Conservation (phyloP, 2,113 vertebrate species). For the Seriola aureovittata region DNA sequence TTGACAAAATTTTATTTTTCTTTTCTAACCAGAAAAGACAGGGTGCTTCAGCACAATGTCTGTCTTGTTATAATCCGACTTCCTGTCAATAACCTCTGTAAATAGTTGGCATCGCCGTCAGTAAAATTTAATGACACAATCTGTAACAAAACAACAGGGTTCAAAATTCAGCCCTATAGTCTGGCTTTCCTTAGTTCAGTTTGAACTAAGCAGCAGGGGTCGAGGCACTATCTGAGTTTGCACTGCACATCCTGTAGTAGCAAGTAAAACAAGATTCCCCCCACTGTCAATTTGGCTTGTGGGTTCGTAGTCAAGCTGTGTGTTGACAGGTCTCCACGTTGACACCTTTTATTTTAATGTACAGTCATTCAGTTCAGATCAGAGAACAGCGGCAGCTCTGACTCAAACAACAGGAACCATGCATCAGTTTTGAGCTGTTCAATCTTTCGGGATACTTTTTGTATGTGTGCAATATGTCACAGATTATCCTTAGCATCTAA, state of each 20-base stretch:
- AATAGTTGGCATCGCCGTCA: conserved; percentile 22
- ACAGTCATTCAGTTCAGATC: conserved; percentile 37
- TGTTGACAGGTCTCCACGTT: conserved; percentile 40
- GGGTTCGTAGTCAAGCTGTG: conserved; percentile 47
- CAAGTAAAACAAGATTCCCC: conserved; percentile 30
- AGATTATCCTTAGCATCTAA: conserved; percentile 6
- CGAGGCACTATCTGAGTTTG: conserved; percentile 13
- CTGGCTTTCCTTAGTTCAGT: conserved; percentile 24
- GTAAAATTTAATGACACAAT: conserved; percentile 52
- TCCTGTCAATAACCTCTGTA: conserved; percentile 37
- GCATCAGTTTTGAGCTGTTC: conserved; percentile 25
- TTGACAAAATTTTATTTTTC: neutral
- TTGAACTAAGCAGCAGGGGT: conserved; percentile 35
- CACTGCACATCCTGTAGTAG: neutral
- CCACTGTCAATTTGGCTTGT: conserved; percentile 45
- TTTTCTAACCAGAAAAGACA: neutral
- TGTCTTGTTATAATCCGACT: conserved; percentile 28
- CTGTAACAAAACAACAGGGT: conserved; percentile 7
- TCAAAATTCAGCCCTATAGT: neutral
- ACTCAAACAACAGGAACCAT: conserved; percentile 26
- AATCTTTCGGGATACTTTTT: neutral
- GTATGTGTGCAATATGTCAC: conserved; percentile 6
- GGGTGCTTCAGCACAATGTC: neutral
- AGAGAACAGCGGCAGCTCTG: conserved; percentile 40
- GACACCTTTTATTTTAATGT: conserved; percentile 51